These are phyloP conservation scores for Chaitophorus viminalis DNA, from an alignment of 2,888 invertebrate genomes.

Conservation along the genomic window DNA sequence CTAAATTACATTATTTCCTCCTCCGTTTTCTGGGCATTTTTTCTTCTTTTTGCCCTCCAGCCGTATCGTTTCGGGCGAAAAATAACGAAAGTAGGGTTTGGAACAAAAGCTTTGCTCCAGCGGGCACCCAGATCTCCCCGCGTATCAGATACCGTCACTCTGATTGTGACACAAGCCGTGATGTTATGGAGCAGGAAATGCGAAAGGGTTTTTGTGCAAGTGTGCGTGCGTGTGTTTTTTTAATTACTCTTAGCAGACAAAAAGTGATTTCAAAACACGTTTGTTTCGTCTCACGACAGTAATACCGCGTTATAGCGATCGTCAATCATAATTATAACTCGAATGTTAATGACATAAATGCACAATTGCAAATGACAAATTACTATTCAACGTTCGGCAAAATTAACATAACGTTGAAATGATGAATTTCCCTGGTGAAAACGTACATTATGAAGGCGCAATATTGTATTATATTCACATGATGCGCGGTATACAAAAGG, in stretches of 20 bases:
- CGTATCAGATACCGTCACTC: conserved; percentile 14
- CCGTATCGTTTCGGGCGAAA: not conserved
- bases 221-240: not conserved
- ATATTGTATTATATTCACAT: no score
- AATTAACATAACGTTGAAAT: not conserved
- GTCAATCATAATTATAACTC: conserved; percentile 55
- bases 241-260: conserved; percentile 40
- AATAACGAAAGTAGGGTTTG: not conserved
- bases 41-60: no score
- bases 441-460: not conserved
- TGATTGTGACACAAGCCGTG: not conserved
- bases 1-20: conserved; percentile 50
- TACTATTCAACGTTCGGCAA: not conserved
- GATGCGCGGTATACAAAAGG: not conserved
- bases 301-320: not conserved
- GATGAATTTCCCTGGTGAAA: conserved; percentile 1
- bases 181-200: not conserved
- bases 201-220: conserved; percentile 36
- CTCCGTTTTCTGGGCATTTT: not conserved
- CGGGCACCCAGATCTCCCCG: not conserved
- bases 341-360: conserved; percentile 30
- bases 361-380: conserved; percentile 30
- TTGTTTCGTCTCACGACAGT: conserved; percentile 21
- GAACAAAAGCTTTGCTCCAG: conserved; percentile 15
- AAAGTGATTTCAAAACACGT: conserved; percentile 40